Evolutionary conservation across 2,888 invertebrate species (phyloP), one percentile per base, ranked within the genome.

Genomic region (Parnassius glacialis): DNA sequence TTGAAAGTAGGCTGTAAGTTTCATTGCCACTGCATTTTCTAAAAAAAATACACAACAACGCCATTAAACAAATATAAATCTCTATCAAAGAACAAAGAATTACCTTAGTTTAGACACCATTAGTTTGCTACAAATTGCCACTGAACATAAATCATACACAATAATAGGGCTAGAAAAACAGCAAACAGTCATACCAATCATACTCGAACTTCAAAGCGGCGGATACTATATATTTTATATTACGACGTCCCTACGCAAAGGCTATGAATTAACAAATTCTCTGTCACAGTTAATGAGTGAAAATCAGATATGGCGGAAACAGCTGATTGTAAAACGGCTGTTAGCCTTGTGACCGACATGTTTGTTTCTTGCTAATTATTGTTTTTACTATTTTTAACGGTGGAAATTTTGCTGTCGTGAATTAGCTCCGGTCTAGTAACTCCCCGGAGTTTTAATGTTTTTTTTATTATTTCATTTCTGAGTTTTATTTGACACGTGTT

Each of bases 261-360:
- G 50, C 11, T 12, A 53, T 45, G 51, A 45, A 34, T 25, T 51
- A 70, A 66, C 66, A 65, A 66, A 62, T 52, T 65, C 65, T 64
- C 65, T 62, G 62, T 65, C 43, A 60, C 64, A 64, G 64, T 67
- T 59, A 67, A 61, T 61, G 56, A 54, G 53, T 25, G 16, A 3
- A 34, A 12, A 16, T 45, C 57, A n/a, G 34, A 47, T 16, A 34
- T 10, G 2, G 10, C 74, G 74, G 74, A 76, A 74, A 70, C 74
- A 68, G 68, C 69, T 68, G 70, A 73, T 73, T 67, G 68, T 74
- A 70, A 72, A 72, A 68, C 62, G 57, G 67, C 56, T 62, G 70
- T 72, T 75, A 72, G 75, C 76, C 76, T 77, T 77, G 76, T 70
- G 68, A 67, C 73, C 71, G 70, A 70, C 57, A 70, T 68, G 67